Conservation (phyloP, 1,140 invertebrate species). For the Palaemon carinicauda region DNA sequence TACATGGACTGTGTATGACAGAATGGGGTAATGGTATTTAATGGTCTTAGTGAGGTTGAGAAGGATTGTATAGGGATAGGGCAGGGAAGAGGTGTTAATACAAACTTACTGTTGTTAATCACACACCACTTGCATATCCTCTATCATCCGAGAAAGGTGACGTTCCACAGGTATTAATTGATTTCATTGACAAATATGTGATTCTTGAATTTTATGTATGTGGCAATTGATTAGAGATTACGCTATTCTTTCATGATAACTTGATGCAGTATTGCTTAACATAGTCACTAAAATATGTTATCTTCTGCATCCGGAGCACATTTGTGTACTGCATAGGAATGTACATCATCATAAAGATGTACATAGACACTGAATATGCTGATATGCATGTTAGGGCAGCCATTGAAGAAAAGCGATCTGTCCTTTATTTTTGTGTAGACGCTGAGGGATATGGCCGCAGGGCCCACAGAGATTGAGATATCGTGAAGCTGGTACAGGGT, state of each 20-base stretch:
- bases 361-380: background rate
- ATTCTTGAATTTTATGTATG: background rate
- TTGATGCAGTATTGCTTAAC: background rate
- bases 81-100: background rate
- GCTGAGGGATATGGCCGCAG: background rate
- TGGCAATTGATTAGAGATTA: background rate
- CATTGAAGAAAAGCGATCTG: background rate
- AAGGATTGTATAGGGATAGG: background rate
- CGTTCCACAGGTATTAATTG: background rate
- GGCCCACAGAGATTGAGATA: background rate
- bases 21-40: background rate
- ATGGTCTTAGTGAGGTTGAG: background rate
- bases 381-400: conserved; percentile 8
- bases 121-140: background rate
- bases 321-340: background rate
- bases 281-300: background rate
- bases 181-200: background rate
- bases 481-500: background rate
- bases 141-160: background rate
- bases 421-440: background rate
- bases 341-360: background rate
- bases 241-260: background rate
- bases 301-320: background rate
- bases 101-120: background rate
- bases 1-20: background rate